Percentiles rank a stretch among this genome's conserved stretches.
These are phyloP conservation scores for Scyliorhinus canicula DNA, from an alignment of 2,797 vertebrate species.

Conservation along the genomic window DNA sequence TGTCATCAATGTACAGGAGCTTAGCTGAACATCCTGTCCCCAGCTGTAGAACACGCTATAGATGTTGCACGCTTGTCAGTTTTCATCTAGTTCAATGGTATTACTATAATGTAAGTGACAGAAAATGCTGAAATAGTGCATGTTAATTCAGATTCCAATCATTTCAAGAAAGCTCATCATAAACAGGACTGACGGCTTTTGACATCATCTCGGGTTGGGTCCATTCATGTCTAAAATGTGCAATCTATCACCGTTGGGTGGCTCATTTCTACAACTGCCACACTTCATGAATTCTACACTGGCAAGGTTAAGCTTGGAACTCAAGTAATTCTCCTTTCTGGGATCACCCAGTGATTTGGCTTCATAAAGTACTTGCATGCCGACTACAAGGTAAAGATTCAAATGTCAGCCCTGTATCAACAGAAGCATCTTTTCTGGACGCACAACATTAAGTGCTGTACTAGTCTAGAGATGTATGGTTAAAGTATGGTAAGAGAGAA, in stretches of 20 bases:
- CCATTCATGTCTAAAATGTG: conserved; percentile 5
- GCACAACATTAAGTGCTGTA: too few species aligned
- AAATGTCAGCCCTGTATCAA: neutral
- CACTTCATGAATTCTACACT: neutral
- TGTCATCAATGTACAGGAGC: neutral
- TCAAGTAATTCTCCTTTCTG: neutral
- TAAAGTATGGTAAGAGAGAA: neutral
- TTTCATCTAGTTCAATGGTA: conserved; percentile 24
- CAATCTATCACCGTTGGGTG: neutral
- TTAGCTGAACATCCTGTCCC: conserved; percentile 8
- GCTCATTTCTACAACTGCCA: neutral
- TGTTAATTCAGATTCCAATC: conserved; percentile 27
- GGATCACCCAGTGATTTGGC: neutral
- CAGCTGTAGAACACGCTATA: neutral
- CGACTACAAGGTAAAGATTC: neutral
- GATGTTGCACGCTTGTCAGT: conserved; percentile 13
- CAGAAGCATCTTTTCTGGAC: neutral
- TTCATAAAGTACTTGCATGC: neutral
- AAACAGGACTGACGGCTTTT: neutral
- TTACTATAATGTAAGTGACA: neutral
- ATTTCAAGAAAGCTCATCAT: conserved; percentile 21
- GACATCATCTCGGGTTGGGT: neutral
- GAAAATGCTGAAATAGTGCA: neutral
- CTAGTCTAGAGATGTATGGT: neutral
- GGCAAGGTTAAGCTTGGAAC: neutral